Percentiles rank a stretch among this genome's conserved stretches.
phyloP scores from a whole-genome alignment of 2,888 invertebrate species.

The Saturnia pavonia region DNA sequence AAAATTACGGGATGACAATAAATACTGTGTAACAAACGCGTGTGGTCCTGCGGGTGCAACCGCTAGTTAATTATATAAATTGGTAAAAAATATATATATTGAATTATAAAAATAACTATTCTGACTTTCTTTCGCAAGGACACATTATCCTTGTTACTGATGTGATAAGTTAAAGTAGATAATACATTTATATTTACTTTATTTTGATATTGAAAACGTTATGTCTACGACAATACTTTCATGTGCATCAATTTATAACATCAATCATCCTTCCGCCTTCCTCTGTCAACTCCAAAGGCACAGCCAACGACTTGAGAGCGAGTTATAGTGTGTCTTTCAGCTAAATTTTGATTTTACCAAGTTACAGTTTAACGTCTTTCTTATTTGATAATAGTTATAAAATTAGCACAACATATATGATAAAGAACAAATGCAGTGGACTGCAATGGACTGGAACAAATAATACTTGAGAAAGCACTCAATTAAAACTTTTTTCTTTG shows the following conservation, averaged over 20 bases:
- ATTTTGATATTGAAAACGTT: background rate
- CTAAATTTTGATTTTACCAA: background rate
- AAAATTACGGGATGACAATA: too few relatives aligned
- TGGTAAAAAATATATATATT: too few relatives aligned
- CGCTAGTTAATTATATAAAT: too few relatives aligned
- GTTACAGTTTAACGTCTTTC: background rate
- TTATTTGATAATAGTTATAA: background rate
- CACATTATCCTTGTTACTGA: too few relatives aligned
- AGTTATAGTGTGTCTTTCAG: background rate
- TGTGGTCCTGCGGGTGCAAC: too few relatives aligned
- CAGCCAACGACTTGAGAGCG: too few relatives aligned
- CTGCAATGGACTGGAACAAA: slow-evolving; percentile 13
- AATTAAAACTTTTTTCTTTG: slow-evolving; percentile 75
- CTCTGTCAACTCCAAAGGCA: background rate
- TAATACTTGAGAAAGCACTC: slow-evolving; percentile 58
- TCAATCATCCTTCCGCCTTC: background rate
- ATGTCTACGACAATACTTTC: background rate
- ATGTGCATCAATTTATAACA: background rate
- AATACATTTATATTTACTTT: too few relatives aligned
- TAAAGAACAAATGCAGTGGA: too few relatives aligned
- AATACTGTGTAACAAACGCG: too few relatives aligned
- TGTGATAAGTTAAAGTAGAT: too few relatives aligned
- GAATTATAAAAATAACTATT: too few relatives aligned
- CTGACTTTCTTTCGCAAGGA: too few relatives aligned
- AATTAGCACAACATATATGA: background rate